Percentiles rank a stretch among this genome's conserved stretches.
Conservation (phyloP, 2,797 vertebrate genomes). For the Acropternis orthonyx region DNA sequence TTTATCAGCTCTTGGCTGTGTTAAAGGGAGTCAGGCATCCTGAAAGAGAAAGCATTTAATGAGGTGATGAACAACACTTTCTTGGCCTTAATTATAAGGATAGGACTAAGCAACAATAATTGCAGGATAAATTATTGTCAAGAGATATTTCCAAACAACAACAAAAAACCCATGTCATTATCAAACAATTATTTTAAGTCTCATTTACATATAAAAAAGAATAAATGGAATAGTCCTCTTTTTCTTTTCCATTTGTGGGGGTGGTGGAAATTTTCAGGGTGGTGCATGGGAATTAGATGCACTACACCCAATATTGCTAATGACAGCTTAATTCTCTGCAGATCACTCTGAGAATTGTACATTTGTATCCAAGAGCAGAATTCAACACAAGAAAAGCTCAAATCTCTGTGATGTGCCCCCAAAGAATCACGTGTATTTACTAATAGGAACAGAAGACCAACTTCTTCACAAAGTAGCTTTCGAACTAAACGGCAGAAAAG, state of each 20-base stretch:
- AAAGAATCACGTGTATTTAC: constrained; percentile 10
- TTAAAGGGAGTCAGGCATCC: constrained; percentile 59
- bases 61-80: constrained; percentile 76
- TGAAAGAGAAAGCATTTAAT: constrained; percentile 78
- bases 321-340: constrained; percentile 66
- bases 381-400: constrained; percentile 24
- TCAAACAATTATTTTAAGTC: constrained; percentile 81
- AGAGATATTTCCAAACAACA: constrained; percentile 77
- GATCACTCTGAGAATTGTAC: constrained; percentile 43
- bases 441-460: constrained; percentile 8
- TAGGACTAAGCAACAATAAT: constrained; percentile 78
- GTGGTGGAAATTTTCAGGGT: constrained; percentile 66
- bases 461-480: neutral
- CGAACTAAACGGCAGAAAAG: neutral
- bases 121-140: constrained; percentile 79
- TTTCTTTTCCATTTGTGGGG: constrained; percentile 55
- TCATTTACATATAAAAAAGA: constrained; percentile 82
- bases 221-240: constrained; percentile 67
- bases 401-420: constrained; percentile 34
- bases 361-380: constrained; percentile 44
- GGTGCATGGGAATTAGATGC: constrained; percentile 49
- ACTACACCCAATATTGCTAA: constrained; percentile 60
- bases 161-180: constrained; percentile 76
- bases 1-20: constrained; percentile 71
- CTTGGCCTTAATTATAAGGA: constrained; percentile 80